Conservation (phyloP, 2,113 vertebrate genomes). For the Hippocampus guttulatus region DNA sequence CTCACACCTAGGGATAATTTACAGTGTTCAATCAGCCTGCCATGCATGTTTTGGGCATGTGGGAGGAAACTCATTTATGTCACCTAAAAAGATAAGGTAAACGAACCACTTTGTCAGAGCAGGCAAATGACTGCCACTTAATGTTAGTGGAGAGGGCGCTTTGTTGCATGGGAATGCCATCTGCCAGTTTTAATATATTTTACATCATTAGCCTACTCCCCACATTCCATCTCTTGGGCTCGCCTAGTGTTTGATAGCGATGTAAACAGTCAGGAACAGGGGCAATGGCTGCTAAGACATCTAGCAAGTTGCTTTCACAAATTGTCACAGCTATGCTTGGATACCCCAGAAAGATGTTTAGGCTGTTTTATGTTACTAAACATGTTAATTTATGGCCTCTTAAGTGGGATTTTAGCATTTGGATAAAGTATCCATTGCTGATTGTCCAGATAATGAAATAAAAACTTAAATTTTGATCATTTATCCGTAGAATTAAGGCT, state of each 20-base stretch:
- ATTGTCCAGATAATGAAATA: background rate
- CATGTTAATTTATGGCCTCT: background rate
- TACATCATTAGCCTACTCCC: slow-evolving; percentile 63
- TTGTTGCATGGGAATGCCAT: slow-evolving; percentile 73
- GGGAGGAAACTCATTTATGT: slow-evolving; percentile 42
- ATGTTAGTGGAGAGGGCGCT: slow-evolving; percentile 60
- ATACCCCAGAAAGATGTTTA: slow-evolving; percentile 1
- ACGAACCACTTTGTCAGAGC: slow-evolving; percentile 65
- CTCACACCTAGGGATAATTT: too few species aligned
- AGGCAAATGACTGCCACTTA: slow-evolving; percentile 63
- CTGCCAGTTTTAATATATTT: slow-evolving; percentile 67
- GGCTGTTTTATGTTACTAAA: slow-evolving; percentile 1
- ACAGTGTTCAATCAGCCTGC: slow-evolving; percentile 12
- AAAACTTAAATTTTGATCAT: background rate
- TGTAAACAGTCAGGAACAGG: slow-evolving; percentile 50
- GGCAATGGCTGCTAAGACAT: slow-evolving; percentile 27
- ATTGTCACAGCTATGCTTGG: slow-evolving; percentile 13
- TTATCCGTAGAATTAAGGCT: too few species aligned
- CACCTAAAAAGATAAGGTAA: slow-evolving; percentile 38
- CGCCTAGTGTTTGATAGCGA: slow-evolving; percentile 41
- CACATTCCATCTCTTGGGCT: slow-evolving; percentile 38
- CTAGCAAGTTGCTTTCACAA: slow-evolving; percentile 38
- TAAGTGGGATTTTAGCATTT: background rate
- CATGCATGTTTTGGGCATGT: too few species aligned
- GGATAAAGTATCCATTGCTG: too few species aligned